Conservation (phyloP, 2,113 vertebrate species). For the Hydropotes inermis region DNA sequence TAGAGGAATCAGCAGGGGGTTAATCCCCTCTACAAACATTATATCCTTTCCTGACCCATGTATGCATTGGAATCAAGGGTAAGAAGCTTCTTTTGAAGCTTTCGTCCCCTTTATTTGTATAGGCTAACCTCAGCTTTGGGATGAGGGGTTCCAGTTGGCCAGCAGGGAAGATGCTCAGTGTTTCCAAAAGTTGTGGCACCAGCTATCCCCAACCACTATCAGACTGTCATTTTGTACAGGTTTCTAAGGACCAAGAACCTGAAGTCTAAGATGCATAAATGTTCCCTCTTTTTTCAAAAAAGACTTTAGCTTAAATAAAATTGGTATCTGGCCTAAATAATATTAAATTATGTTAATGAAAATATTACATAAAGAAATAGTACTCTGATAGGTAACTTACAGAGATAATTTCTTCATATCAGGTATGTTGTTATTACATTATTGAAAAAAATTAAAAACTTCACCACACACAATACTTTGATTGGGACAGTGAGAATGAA, state of each 20-base stretch:
- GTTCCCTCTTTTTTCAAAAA: background rate
- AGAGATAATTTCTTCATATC: background rate
- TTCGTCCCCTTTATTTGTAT: slow-evolving; percentile 38
- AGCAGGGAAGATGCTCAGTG: background rate
- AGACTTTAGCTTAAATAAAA: slow-evolving; percentile 49
- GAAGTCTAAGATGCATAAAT: background rate
- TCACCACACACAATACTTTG: background rate
- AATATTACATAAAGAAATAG: background rate
- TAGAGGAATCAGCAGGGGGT: slow-evolving; percentile 68
- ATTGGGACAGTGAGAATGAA: background rate
- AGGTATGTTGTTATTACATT: background rate
- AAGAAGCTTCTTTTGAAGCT: slow-evolving; percentile 79
- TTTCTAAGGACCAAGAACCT: background rate
- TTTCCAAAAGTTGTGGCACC: background rate
- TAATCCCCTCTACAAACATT: slow-evolving; percentile 84
- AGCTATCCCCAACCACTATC: background rate
- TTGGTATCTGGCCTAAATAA: background rate
- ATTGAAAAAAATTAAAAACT: background rate
- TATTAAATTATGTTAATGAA: background rate
- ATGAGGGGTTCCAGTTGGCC: slow-evolving; percentile 58
- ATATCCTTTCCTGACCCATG: slow-evolving; percentile 74
- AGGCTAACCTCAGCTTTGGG: slow-evolving; percentile 67
- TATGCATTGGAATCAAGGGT: slow-evolving; percentile 73
- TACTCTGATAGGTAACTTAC: background rate
- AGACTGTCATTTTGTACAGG: background rate